phyloP scores from a whole-genome alignment of 2,888 invertebrate genomes.

The Abrostola tripartita region DNA sequence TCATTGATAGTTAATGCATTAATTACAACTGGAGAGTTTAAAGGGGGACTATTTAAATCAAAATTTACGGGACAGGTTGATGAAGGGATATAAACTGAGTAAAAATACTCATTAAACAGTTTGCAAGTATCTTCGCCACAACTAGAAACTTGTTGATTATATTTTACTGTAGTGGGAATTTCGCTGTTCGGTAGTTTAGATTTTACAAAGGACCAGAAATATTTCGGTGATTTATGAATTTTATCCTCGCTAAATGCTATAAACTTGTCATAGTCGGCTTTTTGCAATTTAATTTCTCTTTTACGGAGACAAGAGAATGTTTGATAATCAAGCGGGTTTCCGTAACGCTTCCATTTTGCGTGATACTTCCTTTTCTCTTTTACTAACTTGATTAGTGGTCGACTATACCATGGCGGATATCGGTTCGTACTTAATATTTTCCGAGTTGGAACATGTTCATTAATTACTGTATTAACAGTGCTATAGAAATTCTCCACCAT shows the following conservation, averaged over 20 bases:
- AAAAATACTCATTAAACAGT: slow-evolving; percentile 8
- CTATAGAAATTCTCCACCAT: too few species aligned
- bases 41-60: slow-evolving; percentile 1
- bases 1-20: too few species aligned
- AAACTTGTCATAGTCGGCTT: too few species aligned
- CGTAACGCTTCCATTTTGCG: too few species aligned
- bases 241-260: background rate
- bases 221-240: slow-evolving; percentile 1
- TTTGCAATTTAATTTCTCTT: slow-evolving; percentile 3
- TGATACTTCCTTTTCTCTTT: too few species aligned
- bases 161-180: slow-evolving; percentile 2
- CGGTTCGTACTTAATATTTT: too few species aligned
- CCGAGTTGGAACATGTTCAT: too few species aligned
- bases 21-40: too few species aligned
- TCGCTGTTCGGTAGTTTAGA: background rate
- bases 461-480: too few species aligned
- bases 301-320: slow-evolving; percentile 10
- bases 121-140: slow-evolving; percentile 3
- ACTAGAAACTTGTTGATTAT: background rate
- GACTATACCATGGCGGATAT: too few species aligned
- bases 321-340: too few species aligned
- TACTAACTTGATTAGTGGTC: too few species aligned
- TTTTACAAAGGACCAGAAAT: background rate
- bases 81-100: slow-evolving; percentile 7
- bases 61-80: background rate